phyloP scores from a whole-genome alignment of 2,888 invertebrate genomes.

The Cheilosia vulpina region DNA sequence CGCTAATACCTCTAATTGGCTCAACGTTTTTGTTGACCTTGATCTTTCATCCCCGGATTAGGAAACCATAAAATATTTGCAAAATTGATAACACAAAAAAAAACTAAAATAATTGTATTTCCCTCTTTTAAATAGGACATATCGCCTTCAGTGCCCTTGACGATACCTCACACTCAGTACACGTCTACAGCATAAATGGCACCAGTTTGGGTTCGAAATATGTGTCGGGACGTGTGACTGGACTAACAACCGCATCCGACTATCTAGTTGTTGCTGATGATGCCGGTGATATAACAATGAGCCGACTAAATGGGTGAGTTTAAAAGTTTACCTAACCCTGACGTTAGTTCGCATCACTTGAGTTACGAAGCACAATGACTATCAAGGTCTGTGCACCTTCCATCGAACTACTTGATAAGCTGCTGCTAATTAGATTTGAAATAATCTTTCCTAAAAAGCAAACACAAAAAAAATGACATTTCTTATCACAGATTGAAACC shows the following conservation, averaged over 20 bases:
- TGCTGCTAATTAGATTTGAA: slow-evolving; percentile 49
- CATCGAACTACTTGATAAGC: slow-evolving; percentile 59
- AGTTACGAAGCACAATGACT: slow-evolving; percentile 49
- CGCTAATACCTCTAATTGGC: neutral
- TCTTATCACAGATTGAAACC: slow-evolving; percentile 83
- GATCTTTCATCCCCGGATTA: neutral
- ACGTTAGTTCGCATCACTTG: slow-evolving; percentile 18
- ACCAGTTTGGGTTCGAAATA: slow-evolving; percentile 84
- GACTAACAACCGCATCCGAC: slow-evolving; percentile 84
- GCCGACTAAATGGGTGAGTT: slow-evolving; percentile 84
- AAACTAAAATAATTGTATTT: slow-evolving; percentile 5
- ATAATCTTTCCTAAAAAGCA: slow-evolving; percentile 12
- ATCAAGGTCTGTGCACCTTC: slow-evolving; percentile 41
- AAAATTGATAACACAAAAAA: slow-evolving; percentile 6
- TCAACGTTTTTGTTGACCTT: neutral
- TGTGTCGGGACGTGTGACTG: slow-evolving; percentile 84
- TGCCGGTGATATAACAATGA: slow-evolving; percentile 85
- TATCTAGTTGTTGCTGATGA: slow-evolving; percentile 84
- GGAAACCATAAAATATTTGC: neutral
- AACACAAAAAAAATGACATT: no score
- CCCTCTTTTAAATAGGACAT: slow-evolving; percentile 83
- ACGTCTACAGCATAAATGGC: slow-evolving; percentile 85
- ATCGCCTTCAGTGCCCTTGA: slow-evolving; percentile 85
- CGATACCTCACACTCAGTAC: slow-evolving; percentile 84
- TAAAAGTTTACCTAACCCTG: slow-evolving; percentile 30